A percentile compares a stretch with the other conserved stretches of the same genome.
Conservation (phyloP, 2,113 vertebrate genomes). For the Pollachius pollachius region DNA sequence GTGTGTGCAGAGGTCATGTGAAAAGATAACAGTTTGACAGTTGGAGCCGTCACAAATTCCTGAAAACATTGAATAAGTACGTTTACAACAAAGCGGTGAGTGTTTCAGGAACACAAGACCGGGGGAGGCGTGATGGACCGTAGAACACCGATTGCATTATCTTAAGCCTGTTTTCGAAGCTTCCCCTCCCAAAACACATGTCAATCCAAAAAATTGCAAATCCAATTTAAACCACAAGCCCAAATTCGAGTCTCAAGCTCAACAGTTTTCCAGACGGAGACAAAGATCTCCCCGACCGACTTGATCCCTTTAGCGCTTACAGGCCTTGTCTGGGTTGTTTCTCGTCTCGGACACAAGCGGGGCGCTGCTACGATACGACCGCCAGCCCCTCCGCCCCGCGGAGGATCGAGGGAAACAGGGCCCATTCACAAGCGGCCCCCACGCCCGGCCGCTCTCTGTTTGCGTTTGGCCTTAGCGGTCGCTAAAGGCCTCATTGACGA, state of each 20-base stretch:
- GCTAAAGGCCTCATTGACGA: constrained; percentile 85
- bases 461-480: constrained; percentile 73
- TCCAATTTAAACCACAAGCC: constrained; percentile 59
- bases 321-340: constrained; percentile 24
- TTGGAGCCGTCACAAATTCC: constrained; percentile 27
- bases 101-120: no score
- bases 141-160: constrained; percentile 4
- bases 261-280: constrained; percentile 31
- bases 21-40: constrained; percentile 30
- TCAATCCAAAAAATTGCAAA: constrained; percentile 57
- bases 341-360: constrained; percentile 3
- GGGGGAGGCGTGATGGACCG: no score
- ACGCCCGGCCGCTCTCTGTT: constrained; percentile 54
- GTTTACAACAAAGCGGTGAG: constrained; percentile 23
- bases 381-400: constrained; percentile 21
- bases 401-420: constrained; percentile 2
- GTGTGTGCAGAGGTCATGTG: constrained; percentile 45
- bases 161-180: constrained; percentile 52
- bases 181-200: constrained; percentile 46
- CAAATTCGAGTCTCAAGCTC: constrained; percentile 45
- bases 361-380: constrained; percentile 16
- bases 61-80: constrained; percentile 23
- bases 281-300: constrained; percentile 8
- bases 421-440: constrained; percentile 29
- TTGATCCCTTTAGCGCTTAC: constrained; percentile 35